A percentile compares a stretch with the other conserved stretches of the same genome.
phyloP scores from a whole-genome alignment of 2,888 invertebrate species.

The Yponomeuta malinellus region DNA sequence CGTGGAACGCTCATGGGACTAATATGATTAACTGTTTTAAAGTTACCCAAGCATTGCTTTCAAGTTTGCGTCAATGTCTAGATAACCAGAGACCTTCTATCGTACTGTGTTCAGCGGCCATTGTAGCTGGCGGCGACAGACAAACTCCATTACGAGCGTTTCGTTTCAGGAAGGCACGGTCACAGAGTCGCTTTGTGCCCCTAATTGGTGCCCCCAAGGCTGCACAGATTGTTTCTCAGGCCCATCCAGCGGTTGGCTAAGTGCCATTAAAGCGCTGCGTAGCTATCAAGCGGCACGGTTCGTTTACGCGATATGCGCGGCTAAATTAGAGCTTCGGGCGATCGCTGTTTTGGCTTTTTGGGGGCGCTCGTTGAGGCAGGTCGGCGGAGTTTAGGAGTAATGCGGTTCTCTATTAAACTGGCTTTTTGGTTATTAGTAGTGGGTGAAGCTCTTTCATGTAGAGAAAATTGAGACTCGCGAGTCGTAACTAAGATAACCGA shows the following conservation, averaged over 20 bases:
- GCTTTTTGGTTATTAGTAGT: too few relatives aligned
- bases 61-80: too few relatives aligned
- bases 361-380: background rate
- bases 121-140: slow-evolving; percentile 21
- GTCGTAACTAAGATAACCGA: too few relatives aligned
- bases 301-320: slow-evolving; percentile 35
- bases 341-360: background rate
- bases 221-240: slow-evolving; percentile 15
- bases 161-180: slow-evolving; percentile 35
- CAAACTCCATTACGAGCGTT: slow-evolving; percentile 32
- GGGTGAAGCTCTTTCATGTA: too few relatives aligned
- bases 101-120: slow-evolving; percentile 8
- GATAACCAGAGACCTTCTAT: background rate
- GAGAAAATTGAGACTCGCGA: too few relatives aligned
- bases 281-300: slow-evolving; percentile 28
- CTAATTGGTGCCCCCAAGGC: slow-evolving; percentile 29
- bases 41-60: too few relatives aligned
- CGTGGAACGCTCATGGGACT: too few relatives aligned
- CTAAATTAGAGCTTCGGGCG: slow-evolving; percentile 22
- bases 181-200: slow-evolving; percentile 36
- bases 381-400: background rate
- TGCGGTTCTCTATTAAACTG: too few relatives aligned
- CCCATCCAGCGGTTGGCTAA: slow-evolving; percentile 21
- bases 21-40: too few relatives aligned
- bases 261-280: slow-evolving; percentile 31